These are phyloP conservation scores for Cephus nigrinus DNA, from an alignment of 2,888 invertebrate genomes.

Conservation along the genomic window DNA sequence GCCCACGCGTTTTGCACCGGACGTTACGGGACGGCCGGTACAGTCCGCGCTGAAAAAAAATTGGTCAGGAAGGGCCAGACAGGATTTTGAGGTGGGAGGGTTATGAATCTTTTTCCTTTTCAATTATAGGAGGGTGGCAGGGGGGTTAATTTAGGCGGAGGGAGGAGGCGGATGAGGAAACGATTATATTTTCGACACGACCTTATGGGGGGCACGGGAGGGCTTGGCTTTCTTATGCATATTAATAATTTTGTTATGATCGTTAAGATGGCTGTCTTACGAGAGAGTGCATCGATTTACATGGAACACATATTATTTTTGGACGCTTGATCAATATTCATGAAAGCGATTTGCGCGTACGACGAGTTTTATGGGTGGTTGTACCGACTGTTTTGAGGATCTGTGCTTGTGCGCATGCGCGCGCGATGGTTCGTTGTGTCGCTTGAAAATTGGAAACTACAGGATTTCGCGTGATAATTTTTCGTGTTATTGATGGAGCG, in stretches of 20 bases:
- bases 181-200: slow-evolving; percentile 4
- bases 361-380: neutral
- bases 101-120: neutral
- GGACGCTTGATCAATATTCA: slow-evolving; percentile 43
- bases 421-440: slow-evolving; percentile 11
- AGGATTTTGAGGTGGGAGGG: neutral
- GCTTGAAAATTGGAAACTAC: slow-evolving; percentile 40
- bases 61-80: neutral
- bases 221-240: neutral
- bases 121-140: neutral
- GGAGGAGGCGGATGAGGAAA: slow-evolving; percentile 8
- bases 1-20: neutral
- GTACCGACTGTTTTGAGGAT: neutral
- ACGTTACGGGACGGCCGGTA: neutral
- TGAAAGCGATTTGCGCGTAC: slow-evolving; percentile 24
- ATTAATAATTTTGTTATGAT: neutral
- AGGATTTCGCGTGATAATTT: slow-evolving; percentile 28
- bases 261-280: neutral
- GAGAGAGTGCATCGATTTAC: slow-evolving; percentile 34
- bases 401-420: neutral
- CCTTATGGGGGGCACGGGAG: neutral
- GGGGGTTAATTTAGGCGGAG: neutral
- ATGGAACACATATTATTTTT: slow-evolving; percentile 38
- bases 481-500: neutral
- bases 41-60: neutral